Base-by-base conservation (phyloP, 2,888 invertebrate species). In the Cantharis nigra region DNA sequence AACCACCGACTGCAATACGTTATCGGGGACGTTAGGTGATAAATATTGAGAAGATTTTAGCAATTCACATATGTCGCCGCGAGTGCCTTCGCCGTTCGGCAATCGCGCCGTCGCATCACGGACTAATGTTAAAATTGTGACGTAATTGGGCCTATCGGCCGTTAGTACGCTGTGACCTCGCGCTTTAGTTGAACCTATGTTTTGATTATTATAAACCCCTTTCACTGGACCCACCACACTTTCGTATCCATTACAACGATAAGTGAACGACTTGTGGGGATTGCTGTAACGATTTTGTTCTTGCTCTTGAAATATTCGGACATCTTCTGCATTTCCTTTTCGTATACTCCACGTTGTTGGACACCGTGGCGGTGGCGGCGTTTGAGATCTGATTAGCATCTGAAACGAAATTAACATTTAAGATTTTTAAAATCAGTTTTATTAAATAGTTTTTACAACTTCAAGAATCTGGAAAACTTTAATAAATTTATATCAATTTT, bases 41-140 rank as follows among this genome's bases (percentile, higher is more conserved):
- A 92, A 90, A 88, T 91, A 92, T 82, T 92, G 92, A 0, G 92
- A 92, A 86, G 91, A 91, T 85, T 92, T 92, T 72, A 98, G 90
- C 79, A 98, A 89, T 83, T 96, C 96, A 84, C 97, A 95, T 74
- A 98, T 96, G 85, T 98, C 97, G 1, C 95, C 94, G 1, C 97
- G 89, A 0, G 97, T 97, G 13, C 97, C 98, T 89, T 98, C 97
- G 0, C 98, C 98, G 87, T 98, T 98, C 0, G 98, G 98, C 82
- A 98, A 90, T 18, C 98, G 91, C 0, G 98, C 97, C 0, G 97
- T 95, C 0, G 98, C 97, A 90, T 98, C 98, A 49, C 98, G 91
- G n/a, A 98, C 97, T 65, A 98, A 89, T 5, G 97, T 95, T 30
- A 96, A 89, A 83, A 98, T 96, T 49, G 97, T 96, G 20, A 98